phyloP scores from a whole-genome alignment of 2,888 invertebrate species.

The Leucoma salicis region DNA sequence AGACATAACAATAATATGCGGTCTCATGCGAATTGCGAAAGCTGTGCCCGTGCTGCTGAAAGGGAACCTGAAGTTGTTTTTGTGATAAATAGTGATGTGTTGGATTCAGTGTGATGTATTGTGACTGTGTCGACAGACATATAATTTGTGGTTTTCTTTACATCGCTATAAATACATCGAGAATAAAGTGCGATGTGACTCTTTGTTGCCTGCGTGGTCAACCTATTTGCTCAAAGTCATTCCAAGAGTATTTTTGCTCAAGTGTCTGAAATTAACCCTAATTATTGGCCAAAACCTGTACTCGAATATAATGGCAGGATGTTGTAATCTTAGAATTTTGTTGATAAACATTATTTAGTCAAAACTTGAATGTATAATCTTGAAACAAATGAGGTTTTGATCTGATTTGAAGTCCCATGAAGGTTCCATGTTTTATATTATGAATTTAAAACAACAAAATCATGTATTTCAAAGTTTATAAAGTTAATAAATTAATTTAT shows the following conservation, averaged over 20 bases:
- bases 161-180: slow-evolving; percentile 17
- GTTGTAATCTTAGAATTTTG: slow-evolving; percentile 6
- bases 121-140: slow-evolving; percentile 5
- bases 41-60: slow-evolving; percentile 63
- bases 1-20: slow-evolving; percentile 70
- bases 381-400: background rate
- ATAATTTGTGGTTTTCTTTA: slow-evolving; percentile 8
- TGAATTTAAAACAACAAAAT: background rate
- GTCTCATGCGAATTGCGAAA: slow-evolving; percentile 65
- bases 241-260: slow-evolving; percentile 29
- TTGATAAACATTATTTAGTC: slow-evolving; percentile 3
- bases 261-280: slow-evolving; percentile 16
- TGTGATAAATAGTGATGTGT: slow-evolving; percentile 13
- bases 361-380: slow-evolving; percentile 2
- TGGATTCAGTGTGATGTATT: slow-evolving; percentile 16
- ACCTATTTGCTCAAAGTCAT: slow-evolving; percentile 20
- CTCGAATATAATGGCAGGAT: slow-evolving; percentile 21
- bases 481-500: background rate
- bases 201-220: slow-evolving; percentile 17
- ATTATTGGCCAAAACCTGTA: slow-evolving; percentile 10
- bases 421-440: no score
- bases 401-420: no score
- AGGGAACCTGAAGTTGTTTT: slow-evolving; percentile 54
- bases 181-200: slow-evolving; percentile 14
- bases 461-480: background rate